These are phyloP conservation scores for Osmoderma eremita DNA, from an alignment of 2,888 invertebrate genomes.

Conservation along the genomic window DNA sequence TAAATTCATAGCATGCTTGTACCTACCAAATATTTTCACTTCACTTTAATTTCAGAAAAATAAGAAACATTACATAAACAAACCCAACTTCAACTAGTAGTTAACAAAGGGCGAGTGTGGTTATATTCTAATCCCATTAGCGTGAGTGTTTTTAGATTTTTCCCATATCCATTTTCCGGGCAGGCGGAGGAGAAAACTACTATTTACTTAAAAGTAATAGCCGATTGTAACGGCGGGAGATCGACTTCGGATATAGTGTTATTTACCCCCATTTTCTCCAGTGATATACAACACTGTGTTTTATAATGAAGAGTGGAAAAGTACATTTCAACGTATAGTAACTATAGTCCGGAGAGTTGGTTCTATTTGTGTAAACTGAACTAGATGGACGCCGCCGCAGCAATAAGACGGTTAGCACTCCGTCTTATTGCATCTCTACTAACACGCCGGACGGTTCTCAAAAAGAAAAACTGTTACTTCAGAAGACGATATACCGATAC, in stretches of 20 bases:
- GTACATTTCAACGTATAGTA: conserved; percentile 31
- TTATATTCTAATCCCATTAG: conserved; percentile 32
- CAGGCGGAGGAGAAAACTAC: conserved; percentile 10
- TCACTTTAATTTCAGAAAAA: too few species aligned
- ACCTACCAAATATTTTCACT: too few species aligned
- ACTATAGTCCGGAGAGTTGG: conserved; percentile 54
- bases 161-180: conserved; percentile 13
- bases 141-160: conserved; percentile 26
- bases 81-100: too few species aligned
- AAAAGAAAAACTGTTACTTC: conserved; percentile 41
- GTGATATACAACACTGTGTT: conserved; percentile 57
- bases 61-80: too few species aligned
- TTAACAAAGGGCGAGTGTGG: too few species aligned
- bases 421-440: conserved; percentile 59
- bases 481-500: conserved; percentile 25
- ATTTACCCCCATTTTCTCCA: conserved; percentile 56
- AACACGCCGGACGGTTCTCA: conserved; percentile 1
- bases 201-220: conserved; percentile 40
- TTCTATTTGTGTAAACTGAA: conserved; percentile 55
- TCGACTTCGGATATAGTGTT: conserved; percentile 57
- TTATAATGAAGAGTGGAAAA: conserved; percentile 61
- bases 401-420: conserved; percentile 58
- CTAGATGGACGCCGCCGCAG: conserved; percentile 50
- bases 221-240: conserved; percentile 38
- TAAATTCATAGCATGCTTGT: too few species aligned